Conservation (phyloP, 2,888 invertebrate genomes). For the Lysandra bellargus region DNA sequence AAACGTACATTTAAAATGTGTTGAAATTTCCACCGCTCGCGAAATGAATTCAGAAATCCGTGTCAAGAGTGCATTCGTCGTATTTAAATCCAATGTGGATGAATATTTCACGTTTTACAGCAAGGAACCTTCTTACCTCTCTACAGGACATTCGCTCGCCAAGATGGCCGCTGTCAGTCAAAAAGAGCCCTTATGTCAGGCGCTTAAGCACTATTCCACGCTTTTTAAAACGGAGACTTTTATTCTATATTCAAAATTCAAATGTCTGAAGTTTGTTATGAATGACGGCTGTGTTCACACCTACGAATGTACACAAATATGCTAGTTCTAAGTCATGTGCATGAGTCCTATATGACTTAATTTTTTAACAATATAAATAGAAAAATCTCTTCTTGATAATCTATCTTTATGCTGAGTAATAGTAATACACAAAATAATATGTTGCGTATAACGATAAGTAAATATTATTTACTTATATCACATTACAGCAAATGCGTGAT, state of each 20-base stretch:
- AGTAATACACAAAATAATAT: too few relatives aligned
- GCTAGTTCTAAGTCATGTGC: neutral
- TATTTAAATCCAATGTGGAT: slow-evolving; percentile 30
- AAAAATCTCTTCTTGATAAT: neutral
- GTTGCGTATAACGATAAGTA: too few relatives aligned
- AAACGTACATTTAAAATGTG: slow-evolving; percentile 26
- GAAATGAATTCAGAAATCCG: slow-evolving; percentile 27
- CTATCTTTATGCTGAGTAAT: too few relatives aligned
- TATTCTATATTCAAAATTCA: slow-evolving; percentile 3
- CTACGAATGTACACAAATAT: neutral
- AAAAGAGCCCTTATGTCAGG: slow-evolving; percentile 1
- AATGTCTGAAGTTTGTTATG: slow-evolving; percentile 8
- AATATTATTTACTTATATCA: too few relatives aligned
- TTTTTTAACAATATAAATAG: neutral
- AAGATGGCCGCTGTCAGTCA: slow-evolving; percentile 15
- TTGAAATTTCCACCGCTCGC: slow-evolving; percentile 3
- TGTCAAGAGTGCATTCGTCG: slow-evolving; percentile 32
- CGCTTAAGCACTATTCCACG: neutral
- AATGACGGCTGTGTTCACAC: neutral
- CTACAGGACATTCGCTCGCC: slow-evolving; percentile 19
- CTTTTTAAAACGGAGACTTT: neutral
- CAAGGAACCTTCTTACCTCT: slow-evolving; percentile 22
- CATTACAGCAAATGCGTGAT: too few relatives aligned
- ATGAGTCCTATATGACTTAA: neutral
- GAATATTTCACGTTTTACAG: slow-evolving; percentile 31